Conservation (phyloP, 2,888 invertebrate species). For the Parochlus steinenii region DNA sequence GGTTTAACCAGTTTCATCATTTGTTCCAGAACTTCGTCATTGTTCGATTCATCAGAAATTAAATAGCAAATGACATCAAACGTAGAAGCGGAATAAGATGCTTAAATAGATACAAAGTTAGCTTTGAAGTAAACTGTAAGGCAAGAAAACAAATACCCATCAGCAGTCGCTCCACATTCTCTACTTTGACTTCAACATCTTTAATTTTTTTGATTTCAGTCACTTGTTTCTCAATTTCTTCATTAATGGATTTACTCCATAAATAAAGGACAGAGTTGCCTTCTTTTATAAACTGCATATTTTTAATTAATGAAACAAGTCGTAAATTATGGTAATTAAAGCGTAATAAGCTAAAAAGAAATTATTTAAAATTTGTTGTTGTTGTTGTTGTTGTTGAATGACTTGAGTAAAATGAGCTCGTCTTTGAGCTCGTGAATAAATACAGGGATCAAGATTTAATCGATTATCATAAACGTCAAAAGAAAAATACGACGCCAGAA, state of each 20-base stretch:
- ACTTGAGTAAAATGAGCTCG: no score
- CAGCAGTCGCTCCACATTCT: conserved; percentile 41
- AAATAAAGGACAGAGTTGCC: conserved; percentile 38
- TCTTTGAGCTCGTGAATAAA: no score
- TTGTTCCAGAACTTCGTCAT: conserved; percentile 24
- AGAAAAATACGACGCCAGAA: no score
- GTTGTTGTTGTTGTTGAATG: no score
- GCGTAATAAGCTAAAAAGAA: no score
- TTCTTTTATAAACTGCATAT: conserved; percentile 27
- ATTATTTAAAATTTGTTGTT: no score
- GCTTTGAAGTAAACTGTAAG: conserved; percentile 14
- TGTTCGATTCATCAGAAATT: conserved; percentile 31
- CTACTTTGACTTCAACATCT: conserved; percentile 36
- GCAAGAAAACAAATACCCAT: conserved; percentile 33
- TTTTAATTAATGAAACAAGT: no score
- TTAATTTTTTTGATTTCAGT: conserved; percentile 33
- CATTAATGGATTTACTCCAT: conserved; percentile 35
- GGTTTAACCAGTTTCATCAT: conserved; percentile 27
- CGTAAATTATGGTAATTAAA: no score
- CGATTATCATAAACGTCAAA: no score
- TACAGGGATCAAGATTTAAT: no score
- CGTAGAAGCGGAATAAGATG: conserved; percentile 37
- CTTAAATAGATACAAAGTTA: conserved; percentile 24
- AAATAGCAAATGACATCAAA: conserved; percentile 45
- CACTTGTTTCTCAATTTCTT: conserved; percentile 35